phyloP scores from a whole-genome alignment of 2,113 vertebrate species.

The Hemibagrus wyckioides region DNA sequence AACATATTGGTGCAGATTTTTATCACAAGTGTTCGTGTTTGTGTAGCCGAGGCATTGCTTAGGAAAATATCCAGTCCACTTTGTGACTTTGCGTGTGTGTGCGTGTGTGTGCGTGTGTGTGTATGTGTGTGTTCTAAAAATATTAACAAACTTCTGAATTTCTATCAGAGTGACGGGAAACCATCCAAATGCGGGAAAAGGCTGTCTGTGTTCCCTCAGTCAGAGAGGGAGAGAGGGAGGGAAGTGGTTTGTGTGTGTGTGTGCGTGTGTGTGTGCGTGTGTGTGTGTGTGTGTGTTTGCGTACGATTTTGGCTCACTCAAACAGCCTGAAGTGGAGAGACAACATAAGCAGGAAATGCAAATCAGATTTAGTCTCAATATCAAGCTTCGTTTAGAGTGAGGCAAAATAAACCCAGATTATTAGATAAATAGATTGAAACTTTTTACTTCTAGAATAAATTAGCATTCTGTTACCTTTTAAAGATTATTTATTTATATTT shows the following conservation, averaged over 20 bases:
- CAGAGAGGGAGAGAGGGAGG: slow-evolving; percentile 9
- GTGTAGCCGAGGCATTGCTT: slow-evolving; percentile 57
- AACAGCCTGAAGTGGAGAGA: slow-evolving; percentile 31
- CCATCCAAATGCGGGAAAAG: slow-evolving; percentile 29
- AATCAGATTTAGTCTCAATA: slow-evolving; percentile 25
- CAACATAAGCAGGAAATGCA: slow-evolving; percentile 36
- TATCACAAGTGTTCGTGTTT: slow-evolving; percentile 48
- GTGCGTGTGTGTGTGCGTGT: slow-evolving; percentile 1
- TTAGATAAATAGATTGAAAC: background rate
- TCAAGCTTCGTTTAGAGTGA: slow-evolving; percentile 25
- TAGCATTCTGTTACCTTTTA: background rate
- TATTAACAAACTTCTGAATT: slow-evolving; percentile 82
- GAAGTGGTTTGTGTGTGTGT: slow-evolving; percentile 35
- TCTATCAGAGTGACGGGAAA: slow-evolving; percentile 74
- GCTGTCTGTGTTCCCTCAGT: slow-evolving; percentile 33
- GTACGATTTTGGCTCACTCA: slow-evolving; percentile 29
- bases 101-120: slow-evolving; percentile 17
- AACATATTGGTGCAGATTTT: slow-evolving; percentile 50
- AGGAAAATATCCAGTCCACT: slow-evolving; percentile 63
- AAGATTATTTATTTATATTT: background rate
- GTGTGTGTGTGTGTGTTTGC: slow-evolving; percentile 7
- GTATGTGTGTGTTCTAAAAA: slow-evolving; percentile 75
- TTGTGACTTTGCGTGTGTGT: slow-evolving; percentile 22
- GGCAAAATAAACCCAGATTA: background rate
- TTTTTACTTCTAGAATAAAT: background rate